Evolutionary conservation across 1,140 invertebrate genomes (phyloP).

Genomic region (Orussus abietinus): DNA sequence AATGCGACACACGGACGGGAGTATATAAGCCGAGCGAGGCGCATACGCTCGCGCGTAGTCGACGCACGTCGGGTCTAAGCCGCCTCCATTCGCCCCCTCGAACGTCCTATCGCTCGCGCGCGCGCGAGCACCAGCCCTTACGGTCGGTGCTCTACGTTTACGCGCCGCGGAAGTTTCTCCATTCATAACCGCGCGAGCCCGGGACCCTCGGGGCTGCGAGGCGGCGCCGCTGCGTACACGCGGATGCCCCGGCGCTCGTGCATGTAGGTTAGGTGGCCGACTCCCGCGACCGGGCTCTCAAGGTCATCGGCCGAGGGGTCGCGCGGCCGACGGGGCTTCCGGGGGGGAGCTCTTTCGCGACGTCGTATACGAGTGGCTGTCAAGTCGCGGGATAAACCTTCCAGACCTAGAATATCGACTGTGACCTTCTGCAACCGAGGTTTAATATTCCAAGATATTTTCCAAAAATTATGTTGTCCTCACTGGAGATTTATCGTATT

Average conservation of each 20-base stretch:
- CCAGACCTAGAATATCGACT: too few relatives aligned
- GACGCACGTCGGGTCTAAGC: too few relatives aligned
- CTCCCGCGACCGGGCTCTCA: constrained; percentile 23
- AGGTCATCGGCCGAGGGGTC: constrained; percentile 27
- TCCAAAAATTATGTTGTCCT: too few relatives aligned
- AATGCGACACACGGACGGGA: not conserved
- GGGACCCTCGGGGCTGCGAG: constrained; percentile 26
- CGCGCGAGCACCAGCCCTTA: too few relatives aligned
- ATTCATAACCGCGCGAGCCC: constrained; percentile 38
- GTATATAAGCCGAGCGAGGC: too few relatives aligned
- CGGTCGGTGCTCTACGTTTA: constrained; percentile 29
- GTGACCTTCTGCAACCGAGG: too few relatives aligned
- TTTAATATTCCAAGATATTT: too few relatives aligned
- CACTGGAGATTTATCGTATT: too few relatives aligned
- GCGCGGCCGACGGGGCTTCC: too few relatives aligned
- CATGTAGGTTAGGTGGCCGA: constrained; percentile 41
- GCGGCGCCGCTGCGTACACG: constrained; percentile 24
- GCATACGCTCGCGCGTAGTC: constrained; percentile 2
- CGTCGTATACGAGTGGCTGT: too few relatives aligned
- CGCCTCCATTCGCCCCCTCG: constrained; percentile 4
- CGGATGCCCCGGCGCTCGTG: constrained; percentile 15
- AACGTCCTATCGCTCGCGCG: constrained; percentile 15
- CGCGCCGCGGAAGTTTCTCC: constrained; percentile 41
- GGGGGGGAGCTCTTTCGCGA: too few relatives aligned
- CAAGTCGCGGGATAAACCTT: too few relatives aligned